Conservation (phyloP, 2,797 vertebrate species). For the Notoglanidium macrostoma region DNA sequence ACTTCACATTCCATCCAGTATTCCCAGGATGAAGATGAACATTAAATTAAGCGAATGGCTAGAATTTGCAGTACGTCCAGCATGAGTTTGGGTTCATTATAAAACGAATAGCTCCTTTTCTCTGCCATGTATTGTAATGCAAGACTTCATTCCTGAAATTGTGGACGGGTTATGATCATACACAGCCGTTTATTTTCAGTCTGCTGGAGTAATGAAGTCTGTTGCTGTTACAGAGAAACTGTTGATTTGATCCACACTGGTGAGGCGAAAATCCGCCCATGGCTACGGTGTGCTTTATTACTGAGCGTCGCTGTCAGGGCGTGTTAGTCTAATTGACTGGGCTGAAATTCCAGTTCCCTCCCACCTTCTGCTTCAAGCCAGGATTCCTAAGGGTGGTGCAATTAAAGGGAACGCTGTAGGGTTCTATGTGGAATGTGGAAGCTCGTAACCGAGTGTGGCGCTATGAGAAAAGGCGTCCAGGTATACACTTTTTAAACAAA, state of each 20-base stretch:
- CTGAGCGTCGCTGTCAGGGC: slow-evolving; percentile 36
- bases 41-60: background rate
- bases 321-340: slow-evolving; percentile 55
- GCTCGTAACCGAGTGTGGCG: background rate
- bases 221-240: slow-evolving; percentile 47
- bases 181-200: slow-evolving; percentile 35
- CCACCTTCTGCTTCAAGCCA: background rate
- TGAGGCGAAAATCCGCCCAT: slow-evolving; percentile 45
- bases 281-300: slow-evolving; percentile 49
- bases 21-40: no score
- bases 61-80: background rate
- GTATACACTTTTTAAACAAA: no score
- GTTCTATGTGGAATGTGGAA: background rate
- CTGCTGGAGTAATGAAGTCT: slow-evolving; percentile 39
- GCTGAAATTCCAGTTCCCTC: slow-evolving; percentile 48
- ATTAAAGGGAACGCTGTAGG: background rate
- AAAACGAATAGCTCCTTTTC: background rate
- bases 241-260: slow-evolving; percentile 57
- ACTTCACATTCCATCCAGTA: background rate
- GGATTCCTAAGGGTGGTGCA: background rate
- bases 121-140: background rate
- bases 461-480: background rate
- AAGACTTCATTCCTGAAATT: background rate
- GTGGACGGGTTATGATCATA: slow-evolving; percentile 28
- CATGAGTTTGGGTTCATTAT: background rate